Conservation (phyloP, 1,140 invertebrate species). For the Adoxophyes honmai region DNA sequence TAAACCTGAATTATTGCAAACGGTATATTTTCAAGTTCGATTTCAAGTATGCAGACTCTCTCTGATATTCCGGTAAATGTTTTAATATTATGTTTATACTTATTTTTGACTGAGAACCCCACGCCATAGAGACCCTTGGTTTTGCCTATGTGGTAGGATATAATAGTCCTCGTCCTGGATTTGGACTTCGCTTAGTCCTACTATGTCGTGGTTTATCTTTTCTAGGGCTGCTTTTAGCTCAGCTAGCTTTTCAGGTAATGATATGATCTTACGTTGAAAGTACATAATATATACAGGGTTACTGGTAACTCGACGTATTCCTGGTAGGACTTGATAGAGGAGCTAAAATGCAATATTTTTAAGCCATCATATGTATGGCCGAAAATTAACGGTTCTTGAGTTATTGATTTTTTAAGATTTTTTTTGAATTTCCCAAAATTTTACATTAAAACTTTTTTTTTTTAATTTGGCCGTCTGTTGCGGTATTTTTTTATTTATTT, state of each 20-base stretch:
- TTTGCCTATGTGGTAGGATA: slow-evolving; percentile 34
- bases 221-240: slow-evolving; percentile 35
- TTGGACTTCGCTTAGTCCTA: slow-evolving; percentile 32
- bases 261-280: slow-evolving; percentile 34
- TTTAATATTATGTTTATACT: slow-evolving; percentile 29
- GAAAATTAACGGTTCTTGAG: no score
- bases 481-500: no score
- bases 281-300: no score
- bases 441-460: no score
- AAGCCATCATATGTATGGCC: no score
- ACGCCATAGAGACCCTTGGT: slow-evolving; percentile 34
- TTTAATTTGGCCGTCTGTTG: no score
- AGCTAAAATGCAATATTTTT: no score
- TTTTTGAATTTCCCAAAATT: no score
- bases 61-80: slow-evolving; percentile 34
- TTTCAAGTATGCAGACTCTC: slow-evolving; percentile 30
- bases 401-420: no score
- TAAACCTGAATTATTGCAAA: slow-evolving; percentile 33
- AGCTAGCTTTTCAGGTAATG: slow-evolving; percentile 24
- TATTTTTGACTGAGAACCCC: slow-evolving; percentile 34
- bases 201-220: slow-evolving; percentile 35
- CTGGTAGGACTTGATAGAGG: no score
- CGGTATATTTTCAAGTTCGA: slow-evolving; percentile 20
- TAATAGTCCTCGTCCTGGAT: slow-evolving; percentile 32
- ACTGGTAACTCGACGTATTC: no score